Conservation (phyloP, 2,797 vertebrate species). For the Morus bassanus region DNA sequence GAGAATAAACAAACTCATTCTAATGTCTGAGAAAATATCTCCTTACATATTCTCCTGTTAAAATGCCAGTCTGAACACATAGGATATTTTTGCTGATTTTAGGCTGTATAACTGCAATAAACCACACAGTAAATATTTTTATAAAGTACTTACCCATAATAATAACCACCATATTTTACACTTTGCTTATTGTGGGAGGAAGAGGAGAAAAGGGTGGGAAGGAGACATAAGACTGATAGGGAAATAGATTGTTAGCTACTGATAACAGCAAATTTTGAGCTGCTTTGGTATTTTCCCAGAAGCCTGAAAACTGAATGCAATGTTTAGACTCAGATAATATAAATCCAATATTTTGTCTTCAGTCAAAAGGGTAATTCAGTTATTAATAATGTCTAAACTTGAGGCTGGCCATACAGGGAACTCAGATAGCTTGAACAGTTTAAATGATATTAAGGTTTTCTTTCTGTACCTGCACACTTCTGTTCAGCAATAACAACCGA, state of each 20-base stretch:
- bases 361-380: slow-evolving; percentile 15
- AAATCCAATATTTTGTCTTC: slow-evolving; percentile 5
- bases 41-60: not conserved
- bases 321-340: not conserved
- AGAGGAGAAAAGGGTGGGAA: not conserved
- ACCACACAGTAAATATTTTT: not conserved
- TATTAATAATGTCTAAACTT: not conserved
- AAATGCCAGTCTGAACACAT: not conserved
- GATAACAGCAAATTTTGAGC: not conserved
- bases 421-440: not conserved
- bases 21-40: slow-evolving; percentile 13
- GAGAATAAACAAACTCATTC: slow-evolving; percentile 52
- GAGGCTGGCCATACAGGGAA: not conserved
- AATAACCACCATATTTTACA: not conserved
- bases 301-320: not conserved
- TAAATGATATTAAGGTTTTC: not conserved
- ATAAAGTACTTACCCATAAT: not conserved
- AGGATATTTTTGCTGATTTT: not conserved
- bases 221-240: not conserved
- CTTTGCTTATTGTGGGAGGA: not conserved
- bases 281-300: not conserved
- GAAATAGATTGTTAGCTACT: not conserved
- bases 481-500: not conserved
- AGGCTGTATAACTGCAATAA: not conserved
- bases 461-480: not conserved